Evolutionary conservation across 2,888 invertebrate genomes (phyloP).

Genomic region (Teleiodes luculella): DNA sequence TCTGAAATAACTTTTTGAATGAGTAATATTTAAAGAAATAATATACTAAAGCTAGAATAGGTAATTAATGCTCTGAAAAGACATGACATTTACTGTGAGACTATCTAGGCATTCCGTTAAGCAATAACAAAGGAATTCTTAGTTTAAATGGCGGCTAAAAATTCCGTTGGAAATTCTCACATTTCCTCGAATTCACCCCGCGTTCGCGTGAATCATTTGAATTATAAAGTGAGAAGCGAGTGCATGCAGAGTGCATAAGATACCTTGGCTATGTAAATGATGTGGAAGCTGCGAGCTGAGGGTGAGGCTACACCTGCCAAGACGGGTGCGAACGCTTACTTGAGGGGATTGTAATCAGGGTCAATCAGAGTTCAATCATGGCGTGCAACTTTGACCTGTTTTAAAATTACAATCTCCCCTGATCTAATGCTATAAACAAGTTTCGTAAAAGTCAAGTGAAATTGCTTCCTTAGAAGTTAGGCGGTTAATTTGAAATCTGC

Average conservation of each 20-base stretch:
- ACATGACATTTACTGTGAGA: not conserved
- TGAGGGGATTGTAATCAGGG: slow-evolving; percentile 22
- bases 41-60: no score
- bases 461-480: not conserved
- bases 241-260: slow-evolving; percentile 71
- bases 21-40: not conserved
- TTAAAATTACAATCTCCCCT: not conserved
- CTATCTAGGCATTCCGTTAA: slow-evolving; percentile 14
- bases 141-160: slow-evolving; percentile 37
- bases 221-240: slow-evolving; percentile 73
- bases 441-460: not conserved
- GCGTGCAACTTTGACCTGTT: slow-evolving; percentile 20
- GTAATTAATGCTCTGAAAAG: not conserved
- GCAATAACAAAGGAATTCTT: slow-evolving; percentile 17
- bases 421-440: not conserved
- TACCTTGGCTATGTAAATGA: slow-evolving; percentile 66
- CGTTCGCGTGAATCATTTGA: slow-evolving; percentile 65
- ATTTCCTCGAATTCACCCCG: slow-evolving; percentile 59
- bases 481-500: slow-evolving; percentile 1
- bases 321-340: slow-evolving; percentile 17
- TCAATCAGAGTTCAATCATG: slow-evolving; percentile 43
- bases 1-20: not conserved
- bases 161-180: slow-evolving; percentile 75
- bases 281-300: slow-evolving; percentile 49
- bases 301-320: slow-evolving; percentile 53